phyloP scores from a whole-genome alignment of 2,888 invertebrate genomes.

The Invenusta paracnida region DNA sequence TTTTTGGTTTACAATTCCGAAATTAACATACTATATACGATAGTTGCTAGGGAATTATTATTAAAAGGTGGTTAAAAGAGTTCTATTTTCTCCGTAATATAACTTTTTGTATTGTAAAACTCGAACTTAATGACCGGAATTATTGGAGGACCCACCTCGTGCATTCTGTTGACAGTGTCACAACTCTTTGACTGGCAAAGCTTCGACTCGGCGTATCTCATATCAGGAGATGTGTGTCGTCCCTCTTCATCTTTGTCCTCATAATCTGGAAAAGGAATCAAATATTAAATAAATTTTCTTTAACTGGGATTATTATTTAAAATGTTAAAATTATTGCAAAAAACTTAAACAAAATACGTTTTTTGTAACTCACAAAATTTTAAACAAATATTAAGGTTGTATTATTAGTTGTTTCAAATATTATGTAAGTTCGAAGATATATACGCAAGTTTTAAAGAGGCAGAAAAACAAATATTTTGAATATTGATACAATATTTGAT shows the following conservation, averaged over 20 bases:
- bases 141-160: not conserved
- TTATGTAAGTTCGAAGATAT: not conserved
- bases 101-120: too few species aligned
- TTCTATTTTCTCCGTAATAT: too few species aligned
- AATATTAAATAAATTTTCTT: not conserved
- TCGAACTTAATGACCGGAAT: too few species aligned
- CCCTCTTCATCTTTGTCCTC: not conserved
- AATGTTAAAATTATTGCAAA: too few species aligned
- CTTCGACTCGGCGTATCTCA: not conserved
- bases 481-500: too few species aligned
- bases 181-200: slow-evolving; percentile 6
- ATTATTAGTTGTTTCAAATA: not conserved
- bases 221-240: not conserved
- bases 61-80: too few species aligned
- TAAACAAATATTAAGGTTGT: not conserved
- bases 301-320: not conserved
- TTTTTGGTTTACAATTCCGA: too few species aligned
- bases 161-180: not conserved
- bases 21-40: too few species aligned
- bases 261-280: not conserved
- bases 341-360: too few species aligned
- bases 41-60: too few species aligned
- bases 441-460: not conserved
- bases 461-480: not conserved
- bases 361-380: too few species aligned